Conservation (phyloP, 1,140 invertebrate species). For the Leptinotarsa undecemlineata region DNA sequence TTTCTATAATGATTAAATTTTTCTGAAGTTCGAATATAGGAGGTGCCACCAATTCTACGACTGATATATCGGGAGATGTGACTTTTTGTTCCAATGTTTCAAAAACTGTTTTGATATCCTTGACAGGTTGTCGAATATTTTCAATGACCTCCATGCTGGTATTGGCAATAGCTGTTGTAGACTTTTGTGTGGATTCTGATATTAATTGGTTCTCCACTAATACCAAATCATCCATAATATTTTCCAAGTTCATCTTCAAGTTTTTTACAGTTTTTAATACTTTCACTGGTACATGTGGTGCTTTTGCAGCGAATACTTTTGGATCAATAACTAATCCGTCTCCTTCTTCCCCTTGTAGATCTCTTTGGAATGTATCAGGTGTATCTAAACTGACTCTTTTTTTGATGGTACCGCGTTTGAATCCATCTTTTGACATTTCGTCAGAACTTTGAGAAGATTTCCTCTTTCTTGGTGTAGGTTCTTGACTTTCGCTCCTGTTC, state of each 20-base stretch:
- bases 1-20: constrained; percentile 66
- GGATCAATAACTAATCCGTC: constrained; percentile 56
- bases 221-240: constrained; percentile 58
- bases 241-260: constrained; percentile 44
- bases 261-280: constrained; percentile 42
- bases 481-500: constrained; percentile 52
- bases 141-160: constrained; percentile 67
- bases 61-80: constrained; percentile 53
- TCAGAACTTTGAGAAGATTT: constrained; percentile 58
- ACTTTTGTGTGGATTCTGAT: constrained; percentile 65
- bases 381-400: constrained; percentile 49
- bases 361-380: constrained; percentile 48
- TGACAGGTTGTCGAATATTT: constrained; percentile 65
- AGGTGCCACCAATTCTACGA: constrained; percentile 63
- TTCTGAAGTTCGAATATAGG: constrained; percentile 66
- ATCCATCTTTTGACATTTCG: constrained; percentile 53
- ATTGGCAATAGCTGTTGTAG: constrained; percentile 64
- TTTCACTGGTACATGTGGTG: constrained; percentile 43
- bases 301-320: constrained; percentile 42
- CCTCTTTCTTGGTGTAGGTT: constrained; percentile 52
- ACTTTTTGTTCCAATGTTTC: constrained; percentile 56
- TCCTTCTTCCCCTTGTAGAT: constrained; percentile 60
- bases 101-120: constrained; percentile 65
- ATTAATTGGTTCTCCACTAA: constrained; percentile 65
- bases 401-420: constrained; percentile 41